Evolutionary conservation across 2,888 invertebrate genomes (phyloP), one percentile per base, ranked within the genome.

Genomic region (Oligia fasciuncula): DNA sequence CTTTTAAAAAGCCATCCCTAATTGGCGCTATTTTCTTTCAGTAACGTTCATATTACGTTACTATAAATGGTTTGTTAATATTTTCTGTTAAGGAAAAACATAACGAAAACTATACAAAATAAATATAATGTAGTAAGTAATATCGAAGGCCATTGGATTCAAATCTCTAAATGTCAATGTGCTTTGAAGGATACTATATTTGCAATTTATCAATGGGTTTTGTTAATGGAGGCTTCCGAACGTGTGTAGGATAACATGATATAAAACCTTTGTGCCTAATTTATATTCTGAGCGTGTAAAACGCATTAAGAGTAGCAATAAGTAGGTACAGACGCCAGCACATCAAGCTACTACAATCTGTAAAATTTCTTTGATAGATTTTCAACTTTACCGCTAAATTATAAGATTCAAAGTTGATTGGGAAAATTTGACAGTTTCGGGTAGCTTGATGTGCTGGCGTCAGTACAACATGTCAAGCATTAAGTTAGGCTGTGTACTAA

Each of bases 121-220:
- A 63, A 60, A 70, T 49, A 29, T 0, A 77, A 60, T 49, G 70
- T 49, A 46, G 13, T 62, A 74, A 46, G 6, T 49, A 62, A 35
- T 63, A 65, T 19, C 5, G 17, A 68, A 72, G 40, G 62, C 19
- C 46, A 71, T 67, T 74, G 68, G 68, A 68, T 75, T 57, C 13
- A 14, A 43, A 69, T 68, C 35, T 17, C 19, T 40, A 11, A 13
- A 81, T n/a, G 70, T 68, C 81, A 86, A 77, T 77, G 73, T 72
- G 40, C 80, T 66, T 73, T 63, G 67, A 75, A 77, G 77, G 79
- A 68, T 79, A 85, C 46, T 35, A 62, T 51, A 63, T 85, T 81
- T 70, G 85, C 74, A 77, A 85, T 80, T 83, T 83, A 86, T 88
- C 79, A 84, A 81, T 81, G 85, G 78, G 84, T 65, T 74, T 80